Conservation (phyloP, 1,140 invertebrate species). For the Mactra quadrangularis region DNA sequence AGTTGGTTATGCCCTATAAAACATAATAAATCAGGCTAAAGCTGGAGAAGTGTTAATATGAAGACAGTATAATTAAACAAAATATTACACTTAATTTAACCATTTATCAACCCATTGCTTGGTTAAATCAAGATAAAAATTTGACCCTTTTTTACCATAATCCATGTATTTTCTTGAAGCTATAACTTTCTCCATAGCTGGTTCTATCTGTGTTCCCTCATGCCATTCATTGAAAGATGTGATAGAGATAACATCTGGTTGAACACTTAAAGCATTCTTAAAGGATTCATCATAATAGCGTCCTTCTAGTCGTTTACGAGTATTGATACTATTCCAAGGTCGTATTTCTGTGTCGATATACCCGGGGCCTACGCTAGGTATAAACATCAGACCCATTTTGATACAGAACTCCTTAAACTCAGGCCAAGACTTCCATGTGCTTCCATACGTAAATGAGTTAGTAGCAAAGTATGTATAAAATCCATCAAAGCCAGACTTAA, state of each 20-base stretch:
- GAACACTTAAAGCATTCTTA: conserved; percentile 78
- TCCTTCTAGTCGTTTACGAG: conserved; percentile 81
- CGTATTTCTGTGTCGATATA: conserved; percentile 84
- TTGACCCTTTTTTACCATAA: conserved; percentile 75
- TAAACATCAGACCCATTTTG: conserved; percentile 82
- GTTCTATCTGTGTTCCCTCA: conserved; percentile 86
- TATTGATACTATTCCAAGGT: conserved; percentile 84
- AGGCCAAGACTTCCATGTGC: conserved; percentile 83
- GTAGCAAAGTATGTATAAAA: conserved; percentile 86
- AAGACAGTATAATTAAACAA: too few relatives aligned
- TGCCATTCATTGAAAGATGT: conserved; percentile 86
- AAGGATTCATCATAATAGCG: conserved; percentile 83
- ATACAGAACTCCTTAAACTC: conserved; percentile 79
- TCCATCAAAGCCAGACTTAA: conserved; percentile 84
- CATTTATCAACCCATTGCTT: conserved; percentile 70
- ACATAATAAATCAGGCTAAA: too few relatives aligned
- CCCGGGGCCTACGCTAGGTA: conserved; percentile 85
- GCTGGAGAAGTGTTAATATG: too few relatives aligned
- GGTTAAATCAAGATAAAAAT: conserved; percentile 81
- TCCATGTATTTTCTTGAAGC: conserved; percentile 78
- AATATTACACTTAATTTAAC: too few relatives aligned
- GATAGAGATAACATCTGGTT: conserved; percentile 82
- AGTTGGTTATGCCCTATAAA: too few relatives aligned
- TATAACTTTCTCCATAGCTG: conserved; percentile 79
- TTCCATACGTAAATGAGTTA: conserved; percentile 84